Evolutionary conservation across 2,797 vertebrate genomes (phyloP).

Genomic region (Sciurus vulgaris): DNA sequence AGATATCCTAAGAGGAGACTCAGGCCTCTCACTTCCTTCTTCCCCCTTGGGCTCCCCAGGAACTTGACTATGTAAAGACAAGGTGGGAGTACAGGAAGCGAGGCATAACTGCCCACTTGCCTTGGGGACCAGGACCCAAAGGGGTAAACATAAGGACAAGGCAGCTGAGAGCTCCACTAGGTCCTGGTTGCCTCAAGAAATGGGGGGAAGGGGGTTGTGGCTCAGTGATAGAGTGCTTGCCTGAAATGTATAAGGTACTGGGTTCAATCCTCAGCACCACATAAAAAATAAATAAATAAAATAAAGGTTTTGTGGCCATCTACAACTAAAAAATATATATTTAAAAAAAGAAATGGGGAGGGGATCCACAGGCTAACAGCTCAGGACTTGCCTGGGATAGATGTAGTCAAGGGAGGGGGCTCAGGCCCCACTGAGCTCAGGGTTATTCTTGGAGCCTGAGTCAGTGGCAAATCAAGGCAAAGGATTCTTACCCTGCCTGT

Average conservation of each 20-base stretch:
- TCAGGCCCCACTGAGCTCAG: slow-evolving; percentile 62
- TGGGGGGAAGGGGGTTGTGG: too few relatives aligned
- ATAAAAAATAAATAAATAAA: too few relatives aligned
- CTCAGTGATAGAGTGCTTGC: too few relatives aligned
- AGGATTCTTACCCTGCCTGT: slow-evolving; percentile 75
- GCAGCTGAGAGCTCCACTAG: background rate
- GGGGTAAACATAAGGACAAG: background rate
- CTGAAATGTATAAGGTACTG: too few relatives aligned
- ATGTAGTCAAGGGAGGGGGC: background rate
- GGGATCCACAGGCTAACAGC: slow-evolving; percentile 52
- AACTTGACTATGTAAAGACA: background rate
- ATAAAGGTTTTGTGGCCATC: too few relatives aligned
- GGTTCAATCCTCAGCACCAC: too few relatives aligned
- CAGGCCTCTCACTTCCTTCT: background rate
- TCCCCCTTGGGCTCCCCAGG: background rate
- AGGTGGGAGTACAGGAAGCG: too few relatives aligned
- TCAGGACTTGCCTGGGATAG: slow-evolving; percentile 65
- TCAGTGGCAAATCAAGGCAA: slow-evolving; percentile 72
- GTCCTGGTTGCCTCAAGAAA: background rate
- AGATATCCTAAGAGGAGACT: background rate
- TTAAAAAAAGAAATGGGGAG: background rate
- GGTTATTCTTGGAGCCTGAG: slow-evolving; percentile 77
- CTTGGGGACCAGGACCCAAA: background rate
- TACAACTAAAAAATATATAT: too few relatives aligned
- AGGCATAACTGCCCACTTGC: background rate